Evolutionary conservation across 2,113 vertebrate genomes (phyloP).

Genomic region (Phylloscopus trochiloides): DNA sequence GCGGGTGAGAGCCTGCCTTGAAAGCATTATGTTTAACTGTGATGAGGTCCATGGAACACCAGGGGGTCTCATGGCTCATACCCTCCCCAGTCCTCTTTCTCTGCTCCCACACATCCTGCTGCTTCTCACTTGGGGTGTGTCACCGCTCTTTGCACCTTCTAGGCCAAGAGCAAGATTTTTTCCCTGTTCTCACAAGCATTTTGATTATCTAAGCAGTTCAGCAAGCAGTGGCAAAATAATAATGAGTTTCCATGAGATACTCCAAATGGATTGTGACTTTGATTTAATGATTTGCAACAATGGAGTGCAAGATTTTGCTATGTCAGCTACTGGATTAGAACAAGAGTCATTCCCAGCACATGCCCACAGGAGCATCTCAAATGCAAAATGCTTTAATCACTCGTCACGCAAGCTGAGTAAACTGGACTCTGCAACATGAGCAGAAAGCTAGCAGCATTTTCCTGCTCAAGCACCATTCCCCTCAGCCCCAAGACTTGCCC

Average conservation of each 20-base stretch:
- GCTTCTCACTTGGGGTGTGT: not conserved
- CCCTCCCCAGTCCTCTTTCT: not conserved
- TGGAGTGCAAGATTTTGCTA: not conserved
- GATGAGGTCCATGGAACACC: not conserved
- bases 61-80: not conserved
- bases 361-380: not conserved
- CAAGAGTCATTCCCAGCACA: not conserved
- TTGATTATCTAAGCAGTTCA: not conserved
- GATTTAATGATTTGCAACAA: not conserved
- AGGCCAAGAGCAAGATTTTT: not conserved
- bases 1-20: not conserved
- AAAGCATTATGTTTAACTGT: not conserved
- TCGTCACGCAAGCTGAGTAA: not conserved
- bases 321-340: not conserved
- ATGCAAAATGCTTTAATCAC: not conserved
- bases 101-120: not conserved
- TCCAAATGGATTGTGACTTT: not conserved
- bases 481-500: not conserved
- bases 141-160: not conserved
- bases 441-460: not conserved
- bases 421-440: not conserved
- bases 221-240: constrained; percentile 2
- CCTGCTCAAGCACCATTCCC: not conserved
- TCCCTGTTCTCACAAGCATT: not conserved
- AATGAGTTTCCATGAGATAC: not conserved